Conservation (phyloP, 2,888 invertebrate species). For the Ochlodes sylvanus region DNA sequence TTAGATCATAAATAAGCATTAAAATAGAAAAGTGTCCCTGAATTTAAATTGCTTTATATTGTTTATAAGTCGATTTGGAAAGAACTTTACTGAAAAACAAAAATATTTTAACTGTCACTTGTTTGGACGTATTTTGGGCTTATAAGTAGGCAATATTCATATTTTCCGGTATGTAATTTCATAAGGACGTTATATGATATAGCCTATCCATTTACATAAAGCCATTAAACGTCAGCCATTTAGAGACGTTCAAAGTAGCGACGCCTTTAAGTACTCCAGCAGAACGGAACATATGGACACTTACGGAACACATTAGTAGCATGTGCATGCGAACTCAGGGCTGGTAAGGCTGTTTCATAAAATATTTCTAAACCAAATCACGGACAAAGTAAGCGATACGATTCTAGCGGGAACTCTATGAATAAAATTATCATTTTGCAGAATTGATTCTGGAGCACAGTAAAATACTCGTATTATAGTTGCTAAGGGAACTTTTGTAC, state of each 20-base stretch:
- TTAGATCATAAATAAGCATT: no score
- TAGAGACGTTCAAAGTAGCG: constrained; percentile 16
- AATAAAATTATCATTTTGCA: constrained; percentile 84
- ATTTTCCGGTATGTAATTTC: neutral
- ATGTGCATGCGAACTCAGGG: constrained; percentile 32
- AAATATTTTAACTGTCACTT: no score
- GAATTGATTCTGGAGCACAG: constrained; percentile 80
- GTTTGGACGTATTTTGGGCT: no score
- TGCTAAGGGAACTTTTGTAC: constrained; percentile 40
- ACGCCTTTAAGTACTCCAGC: constrained; percentile 18
- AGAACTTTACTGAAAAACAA: no score
- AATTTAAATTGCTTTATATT: no score
- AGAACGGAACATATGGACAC: constrained; percentile 28
- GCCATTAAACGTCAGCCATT: constrained; percentile 20
- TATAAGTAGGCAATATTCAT: no score
- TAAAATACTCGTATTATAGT: constrained; percentile 72
- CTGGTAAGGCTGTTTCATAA: constrained; percentile 44
- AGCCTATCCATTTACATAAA: neutral
- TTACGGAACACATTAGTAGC: constrained; percentile 31
- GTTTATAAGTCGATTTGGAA: neutral
- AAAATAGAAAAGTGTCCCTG: no score
- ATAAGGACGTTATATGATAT: neutral
- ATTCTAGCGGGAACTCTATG: constrained; percentile 82
- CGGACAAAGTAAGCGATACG: constrained; percentile 82
- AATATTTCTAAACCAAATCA: constrained; percentile 73